Evolutionary conservation across 2,113 vertebrate genomes (phyloP).

Genomic region (Pituophis catenifer): DNA sequence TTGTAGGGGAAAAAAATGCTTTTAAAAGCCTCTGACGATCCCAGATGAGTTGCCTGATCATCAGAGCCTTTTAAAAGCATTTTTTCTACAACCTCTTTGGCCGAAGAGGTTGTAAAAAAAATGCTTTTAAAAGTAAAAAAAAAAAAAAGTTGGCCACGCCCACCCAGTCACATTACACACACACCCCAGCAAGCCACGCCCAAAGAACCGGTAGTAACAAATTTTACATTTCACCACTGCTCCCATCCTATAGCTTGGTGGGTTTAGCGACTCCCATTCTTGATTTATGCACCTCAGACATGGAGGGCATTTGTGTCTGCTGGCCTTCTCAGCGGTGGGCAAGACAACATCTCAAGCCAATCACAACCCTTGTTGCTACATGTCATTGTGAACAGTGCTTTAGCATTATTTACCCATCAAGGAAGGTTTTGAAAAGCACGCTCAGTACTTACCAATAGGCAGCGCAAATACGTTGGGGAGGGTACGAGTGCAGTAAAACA

Average conservation of each 20-base stretch:
- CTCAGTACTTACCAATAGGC: constrained; percentile 78
- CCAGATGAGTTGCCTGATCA: too few relatives aligned
- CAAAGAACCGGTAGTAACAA: too few relatives aligned
- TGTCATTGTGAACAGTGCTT: background rate
- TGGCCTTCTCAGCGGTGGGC: background rate
- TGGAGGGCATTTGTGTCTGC: background rate
- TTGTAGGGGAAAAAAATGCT: too few relatives aligned
- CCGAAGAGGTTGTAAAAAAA: too few relatives aligned
- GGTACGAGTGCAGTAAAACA: constrained; percentile 94
- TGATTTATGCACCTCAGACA: background rate
- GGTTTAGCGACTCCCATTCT: background rate
- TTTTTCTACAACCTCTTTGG: too few relatives aligned
- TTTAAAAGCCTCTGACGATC: too few relatives aligned
- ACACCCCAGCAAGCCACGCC: too few relatives aligned
- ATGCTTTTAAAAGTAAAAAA: too few relatives aligned
- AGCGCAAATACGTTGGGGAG: constrained; percentile 92
- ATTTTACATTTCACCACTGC: too few relatives aligned
- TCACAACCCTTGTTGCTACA: background rate
- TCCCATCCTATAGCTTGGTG: background rate
- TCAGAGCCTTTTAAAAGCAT: too few relatives aligned
- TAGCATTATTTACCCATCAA: background rate
- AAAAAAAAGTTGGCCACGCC: too few relatives aligned
- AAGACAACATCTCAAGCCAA: background rate
- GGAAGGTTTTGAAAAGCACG: background rate
- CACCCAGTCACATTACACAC: too few relatives aligned